A percentile compares a stretch with the other conserved stretches of the same genome.
Evolutionary conservation across 2,797 vertebrate genomes (phyloP).

Genomic region (Gadopsis bispinosus): DNA sequence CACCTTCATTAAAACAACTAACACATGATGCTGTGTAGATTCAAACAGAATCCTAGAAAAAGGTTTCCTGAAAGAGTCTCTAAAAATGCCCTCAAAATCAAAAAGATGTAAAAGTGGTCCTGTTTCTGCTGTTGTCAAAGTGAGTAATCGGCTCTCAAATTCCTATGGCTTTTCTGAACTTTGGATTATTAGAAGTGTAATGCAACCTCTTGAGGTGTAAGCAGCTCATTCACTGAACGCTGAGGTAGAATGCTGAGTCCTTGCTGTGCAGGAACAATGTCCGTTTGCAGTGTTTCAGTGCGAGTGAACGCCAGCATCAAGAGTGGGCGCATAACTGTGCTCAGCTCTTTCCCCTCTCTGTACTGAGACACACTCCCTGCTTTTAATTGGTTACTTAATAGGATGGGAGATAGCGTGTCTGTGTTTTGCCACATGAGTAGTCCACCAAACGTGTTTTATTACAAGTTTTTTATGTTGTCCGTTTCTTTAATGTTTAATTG

Average conservation of each 20-base stretch:
- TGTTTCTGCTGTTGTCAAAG: slow-evolving; percentile 35
- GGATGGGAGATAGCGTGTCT: not conserved
- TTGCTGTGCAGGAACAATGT: slow-evolving; percentile 40
- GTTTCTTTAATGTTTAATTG: not conserved
- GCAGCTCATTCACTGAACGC: slow-evolving; percentile 35
- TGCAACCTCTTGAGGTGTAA: slow-evolving; percentile 62
- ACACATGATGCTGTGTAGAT: not conserved
- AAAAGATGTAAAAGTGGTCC: slow-evolving; percentile 27
- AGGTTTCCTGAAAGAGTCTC: slow-evolving; percentile 7
- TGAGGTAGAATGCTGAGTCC: slow-evolving; percentile 53
- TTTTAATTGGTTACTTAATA: slow-evolving; percentile 54
- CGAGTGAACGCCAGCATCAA: slow-evolving; percentile 53
- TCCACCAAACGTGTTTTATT: not conserved
- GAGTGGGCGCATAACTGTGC: slow-evolving; percentile 16
- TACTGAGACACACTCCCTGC: slow-evolving; percentile 34
- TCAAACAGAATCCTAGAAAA: slow-evolving; percentile 28
- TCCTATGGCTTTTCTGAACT: slow-evolving; percentile 70
- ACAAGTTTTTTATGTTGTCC: not conserved
- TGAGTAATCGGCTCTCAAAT: slow-evolving; percentile 78
- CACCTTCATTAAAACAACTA: slow-evolving; percentile 19
- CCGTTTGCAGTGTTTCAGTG: slow-evolving; percentile 34
- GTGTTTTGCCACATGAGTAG: slow-evolving; percentile 6
- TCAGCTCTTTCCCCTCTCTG: slow-evolving; percentile 30
- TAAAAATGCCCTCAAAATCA: slow-evolving; percentile 10
- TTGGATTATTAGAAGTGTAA: slow-evolving; percentile 63